A percentile compares a stretch with the other conserved stretches of the same genome.
phyloP scores from a whole-genome alignment of 2,113 vertebrate species.

The Passer domesticus region DNA sequence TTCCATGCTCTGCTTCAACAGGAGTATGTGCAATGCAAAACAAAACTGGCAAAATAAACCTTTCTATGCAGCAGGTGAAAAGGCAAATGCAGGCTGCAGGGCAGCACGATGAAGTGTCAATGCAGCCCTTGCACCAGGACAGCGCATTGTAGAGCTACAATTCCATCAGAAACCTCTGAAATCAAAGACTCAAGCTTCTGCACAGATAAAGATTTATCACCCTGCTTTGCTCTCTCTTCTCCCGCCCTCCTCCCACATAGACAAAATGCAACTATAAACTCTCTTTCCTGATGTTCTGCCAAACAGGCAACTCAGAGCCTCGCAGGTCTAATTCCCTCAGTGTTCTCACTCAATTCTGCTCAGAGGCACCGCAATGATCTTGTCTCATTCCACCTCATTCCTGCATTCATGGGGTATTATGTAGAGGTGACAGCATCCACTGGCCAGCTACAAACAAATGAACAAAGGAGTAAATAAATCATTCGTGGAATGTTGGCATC shows the following conservation, averaged over 20 bases:
- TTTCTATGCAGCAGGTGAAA: not conserved
- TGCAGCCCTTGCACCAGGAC: not conserved
- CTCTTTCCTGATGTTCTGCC: not conserved
- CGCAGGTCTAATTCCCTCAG: not conserved
- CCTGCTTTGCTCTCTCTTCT: not conserved
- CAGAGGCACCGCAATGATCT: not conserved
- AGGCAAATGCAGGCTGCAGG: not conserved
- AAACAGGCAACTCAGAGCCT: not conserved
- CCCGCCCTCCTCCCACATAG: not conserved
- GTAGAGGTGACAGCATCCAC: not conserved
- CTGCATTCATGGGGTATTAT: not conserved
- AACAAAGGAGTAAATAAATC: constrained; percentile 44
- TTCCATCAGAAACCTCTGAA: not conserved
- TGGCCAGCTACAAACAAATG: not conserved
- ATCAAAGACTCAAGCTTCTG: not conserved
- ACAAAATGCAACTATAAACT: not conserved
- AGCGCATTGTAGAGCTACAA: not conserved
- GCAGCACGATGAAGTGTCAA: not conserved
- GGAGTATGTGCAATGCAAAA: not conserved
- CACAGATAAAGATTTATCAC: not conserved
- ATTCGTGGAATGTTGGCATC: not conserved
- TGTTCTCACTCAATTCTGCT: not conserved
- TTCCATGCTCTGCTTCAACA: not conserved
- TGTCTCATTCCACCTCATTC: not conserved
- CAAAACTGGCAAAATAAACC: not conserved